Evolutionary conservation across 2,888 invertebrate genomes (phyloP).

Genomic region (Lypha dubia): DNA sequence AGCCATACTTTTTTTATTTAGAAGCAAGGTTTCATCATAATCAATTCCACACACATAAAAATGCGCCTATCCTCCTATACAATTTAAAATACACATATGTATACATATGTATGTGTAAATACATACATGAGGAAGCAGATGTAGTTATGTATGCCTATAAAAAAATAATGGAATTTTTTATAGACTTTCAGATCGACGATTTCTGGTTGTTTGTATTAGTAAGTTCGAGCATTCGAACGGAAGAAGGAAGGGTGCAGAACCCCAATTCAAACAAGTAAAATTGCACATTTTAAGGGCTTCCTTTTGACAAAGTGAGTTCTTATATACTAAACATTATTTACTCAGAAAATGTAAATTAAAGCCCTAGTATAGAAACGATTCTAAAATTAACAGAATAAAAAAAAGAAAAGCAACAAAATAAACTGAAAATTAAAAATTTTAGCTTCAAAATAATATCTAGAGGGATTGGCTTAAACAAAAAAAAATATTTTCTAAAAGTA

Average conservation of each 20-base stretch:
- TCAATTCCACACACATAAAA: conserved; percentile 19
- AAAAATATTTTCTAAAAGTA: conserved; percentile 45
- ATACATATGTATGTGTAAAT: neutral
- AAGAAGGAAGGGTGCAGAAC: conserved; percentile 51
- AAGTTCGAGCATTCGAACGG: conserved; percentile 23
- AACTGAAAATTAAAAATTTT: conserved; percentile 13
- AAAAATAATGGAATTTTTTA: conserved; percentile 18
- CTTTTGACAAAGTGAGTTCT: conserved; percentile 5
- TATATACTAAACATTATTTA: conserved; percentile 6
- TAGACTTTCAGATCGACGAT: conserved; percentile 47
- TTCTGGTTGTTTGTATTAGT: conserved; percentile 30
- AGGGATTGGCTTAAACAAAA: conserved; percentile 45
- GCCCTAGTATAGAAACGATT: conserved; percentile 41
- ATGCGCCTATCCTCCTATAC: neutral
- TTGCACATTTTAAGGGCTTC: conserved; percentile 57
- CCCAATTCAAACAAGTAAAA: conserved; percentile 38
- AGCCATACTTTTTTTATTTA: neutral
- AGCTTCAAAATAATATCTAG: conserved; percentile 42
- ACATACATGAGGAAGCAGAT: neutral
- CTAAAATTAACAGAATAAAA: conserved; percentile 15
- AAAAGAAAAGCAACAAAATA: neutral
- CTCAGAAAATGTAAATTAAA: conserved; percentile 42
- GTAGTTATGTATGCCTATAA: neutral
- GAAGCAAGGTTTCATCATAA: conserved; percentile 42
- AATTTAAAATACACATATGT: neutral